These are phyloP conservation scores for Hyalella azteca DNA, from an alignment of 2,888 invertebrate species.

Conservation along the genomic window DNA sequence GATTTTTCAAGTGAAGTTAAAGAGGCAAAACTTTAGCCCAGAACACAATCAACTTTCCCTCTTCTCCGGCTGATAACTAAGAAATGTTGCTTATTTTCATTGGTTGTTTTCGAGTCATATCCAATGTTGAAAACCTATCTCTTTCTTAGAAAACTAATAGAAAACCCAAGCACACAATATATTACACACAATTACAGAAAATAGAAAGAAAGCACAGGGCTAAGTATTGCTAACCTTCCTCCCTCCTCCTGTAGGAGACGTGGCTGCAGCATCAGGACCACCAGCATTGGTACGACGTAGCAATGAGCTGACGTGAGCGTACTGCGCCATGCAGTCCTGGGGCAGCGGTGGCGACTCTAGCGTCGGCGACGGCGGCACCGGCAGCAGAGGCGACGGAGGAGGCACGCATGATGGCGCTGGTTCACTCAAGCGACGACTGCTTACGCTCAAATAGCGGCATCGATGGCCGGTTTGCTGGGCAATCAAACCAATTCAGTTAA, in stretches of 20 bases:
- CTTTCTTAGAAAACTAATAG: no score
- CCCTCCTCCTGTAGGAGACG: background rate
- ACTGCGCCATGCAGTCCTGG: background rate
- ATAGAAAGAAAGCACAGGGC: no score
- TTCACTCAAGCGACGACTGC: constrained; percentile 31
- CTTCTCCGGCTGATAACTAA: no score
- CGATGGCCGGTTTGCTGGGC: background rate
- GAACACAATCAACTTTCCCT: no score
- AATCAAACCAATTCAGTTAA: no score
- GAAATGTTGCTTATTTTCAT: no score
- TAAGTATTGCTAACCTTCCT: background rate
- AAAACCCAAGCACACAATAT: no score
- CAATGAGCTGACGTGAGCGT: background rate
- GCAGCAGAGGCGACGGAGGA: background rate
- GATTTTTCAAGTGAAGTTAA: no score
- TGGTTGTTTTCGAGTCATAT: no score
- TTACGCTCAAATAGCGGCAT: constrained; percentile 39
- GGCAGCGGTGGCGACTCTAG: background rate
- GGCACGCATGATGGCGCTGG: background rate
- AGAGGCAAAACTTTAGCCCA: no score
- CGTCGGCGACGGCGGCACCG: background rate
- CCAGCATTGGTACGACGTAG: constrained; percentile 12
- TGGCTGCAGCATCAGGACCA: background rate
- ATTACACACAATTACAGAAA: no score
- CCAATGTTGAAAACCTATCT: no score